Evolutionary conservation across 2,113 vertebrate genomes (phyloP), one percentile per base, ranked within the genome.

Genomic region (Ahaetulla prasina): DNA sequence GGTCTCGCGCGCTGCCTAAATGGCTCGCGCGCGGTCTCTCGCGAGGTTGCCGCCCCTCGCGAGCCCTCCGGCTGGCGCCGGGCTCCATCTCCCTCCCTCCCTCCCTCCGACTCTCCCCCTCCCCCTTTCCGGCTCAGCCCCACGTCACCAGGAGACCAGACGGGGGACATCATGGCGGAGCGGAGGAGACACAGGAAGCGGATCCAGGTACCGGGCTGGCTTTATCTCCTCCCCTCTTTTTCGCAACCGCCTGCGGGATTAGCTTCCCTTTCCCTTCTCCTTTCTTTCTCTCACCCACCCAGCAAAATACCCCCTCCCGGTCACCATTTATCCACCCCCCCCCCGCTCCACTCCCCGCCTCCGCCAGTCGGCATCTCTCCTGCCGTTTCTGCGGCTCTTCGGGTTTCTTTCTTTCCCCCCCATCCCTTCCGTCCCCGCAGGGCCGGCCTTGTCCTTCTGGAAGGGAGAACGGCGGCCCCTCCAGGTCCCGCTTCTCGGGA

Each of bases 151-250:
- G 93, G 97, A 96, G 92, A 97, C 97, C 95, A 97, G 98, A 97
- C 96, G 97, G 97, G 97, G 97, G 98, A 98, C 97, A 99, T 99
- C 98, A 99, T 99, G 99, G 99, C 99, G 98, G 99, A 99, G 95
- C 99, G 99, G 97, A 99, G 98, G 98, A 98, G 98, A 96, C 98
- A 99, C 95, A 99, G 99, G 98, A 99, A 99, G 96, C 98, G 99
- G 97, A 98, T 99, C 94, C 99, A 99, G 99, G 99, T 99, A 98
- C 95, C 93, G 23, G 23, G 80, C 91, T 27, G 57, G 87, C 54
- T 8, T 45, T 47, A 47, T 7, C n/a, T 8, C 57, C 23, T 11
- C 39, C 4, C 0, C 57, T 60, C 57, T 60, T 60, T 16, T 25
- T 12, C 92, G 53, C 87, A 80, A 6, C 74, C 49, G n/a, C 30